Evolutionary conservation across 2,888 invertebrate species (phyloP), one percentile per base, ranked within the genome.

Genomic region (Scelioninae gen. 1): DNA sequence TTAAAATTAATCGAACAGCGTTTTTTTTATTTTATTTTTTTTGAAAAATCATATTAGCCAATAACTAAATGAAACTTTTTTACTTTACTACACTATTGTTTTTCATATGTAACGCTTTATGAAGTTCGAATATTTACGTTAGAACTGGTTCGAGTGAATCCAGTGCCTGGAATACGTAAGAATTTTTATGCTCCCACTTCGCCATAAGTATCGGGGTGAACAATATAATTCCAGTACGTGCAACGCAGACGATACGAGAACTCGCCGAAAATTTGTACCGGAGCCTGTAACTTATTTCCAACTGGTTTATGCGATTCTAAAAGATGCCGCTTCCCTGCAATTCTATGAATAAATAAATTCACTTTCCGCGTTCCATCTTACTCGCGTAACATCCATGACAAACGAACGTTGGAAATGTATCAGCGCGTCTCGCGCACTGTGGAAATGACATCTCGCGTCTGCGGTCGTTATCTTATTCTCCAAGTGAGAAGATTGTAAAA

Each of bases 301-400:
- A 66, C 63, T 56, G 51, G 56, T 76, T 74, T 62, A 76, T 74
- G 58, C 55, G 76, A 74, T 55, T 63, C 49, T 31, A 11, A 23
- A 51, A 60, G 71, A 74, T 43, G 49, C 55, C 40, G 65, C 32
- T 43, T 65, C 31, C 60, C 23, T 15, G 49, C 62, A 49, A 74
- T 74, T 62, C 60, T 53, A 74, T 62, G 68, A 74, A 75, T 75
- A 66, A 80, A 80, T 80, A 80, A 80, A 80, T 68, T 74, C 69
- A 38, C 66, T 80, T 80, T 80, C 68, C 65, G 60, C 55, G 53
- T 69, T 65, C 10, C 47, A 32, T 43, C 43, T 62, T 53, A 23
- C 43, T 29, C 66, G 53, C 15, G 77, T 38, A 56, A 34, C 29
- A 45, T 16, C 56, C 16, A 23, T 29, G 74, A 79, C 74, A 78